Conservation (phyloP, 2,113 vertebrate species). For the Megaceryle maxima region DNA sequence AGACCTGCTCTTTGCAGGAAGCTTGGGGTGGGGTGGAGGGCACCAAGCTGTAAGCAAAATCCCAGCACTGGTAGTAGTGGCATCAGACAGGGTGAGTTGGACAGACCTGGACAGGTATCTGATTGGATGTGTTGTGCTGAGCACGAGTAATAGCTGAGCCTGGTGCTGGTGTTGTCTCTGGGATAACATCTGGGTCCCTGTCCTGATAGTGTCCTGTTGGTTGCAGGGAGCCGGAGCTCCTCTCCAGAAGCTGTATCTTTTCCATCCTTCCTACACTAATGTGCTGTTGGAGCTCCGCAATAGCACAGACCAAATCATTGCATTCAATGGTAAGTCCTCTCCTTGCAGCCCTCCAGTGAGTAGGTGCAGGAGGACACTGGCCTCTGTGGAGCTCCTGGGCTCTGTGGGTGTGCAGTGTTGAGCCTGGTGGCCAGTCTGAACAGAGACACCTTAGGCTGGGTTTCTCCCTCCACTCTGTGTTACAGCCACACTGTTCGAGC, state of each 20-base stretch:
- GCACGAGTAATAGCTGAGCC: neutral
- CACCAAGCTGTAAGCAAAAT: neutral
- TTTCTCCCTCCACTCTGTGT: neutral
- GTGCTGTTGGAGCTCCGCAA: conserved; percentile 83
- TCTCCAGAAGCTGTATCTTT: conserved; percentile 80
- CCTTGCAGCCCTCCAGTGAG: neutral
- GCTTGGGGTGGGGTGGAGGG: neutral
- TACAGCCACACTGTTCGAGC: conserved; percentile 85
- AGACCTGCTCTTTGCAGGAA: neutral
- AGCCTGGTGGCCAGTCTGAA: neutral
- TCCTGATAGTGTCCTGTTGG: neutral
- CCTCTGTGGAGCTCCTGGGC: neutral
- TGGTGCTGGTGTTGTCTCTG: neutral
- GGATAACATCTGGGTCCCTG: fast-evolving
- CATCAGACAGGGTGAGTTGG: neutral
- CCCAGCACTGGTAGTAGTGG: neutral
- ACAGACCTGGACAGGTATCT: fast-evolving
- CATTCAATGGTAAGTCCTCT: conserved; percentile 79
- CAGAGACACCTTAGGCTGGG: neutral
- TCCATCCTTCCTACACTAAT: conserved; percentile 81
- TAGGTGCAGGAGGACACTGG: neutral
- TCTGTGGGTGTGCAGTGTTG: fast-evolving
- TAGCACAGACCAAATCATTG: conserved; percentile 72
- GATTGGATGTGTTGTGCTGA: neutral
- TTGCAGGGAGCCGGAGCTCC: conserved; percentile 12